Percentiles rank a stretch among this genome's conserved stretches.
Evolutionary conservation across 2,888 invertebrate genomes (phyloP).

Genomic region (Ormyrus nitidulus): DNA sequence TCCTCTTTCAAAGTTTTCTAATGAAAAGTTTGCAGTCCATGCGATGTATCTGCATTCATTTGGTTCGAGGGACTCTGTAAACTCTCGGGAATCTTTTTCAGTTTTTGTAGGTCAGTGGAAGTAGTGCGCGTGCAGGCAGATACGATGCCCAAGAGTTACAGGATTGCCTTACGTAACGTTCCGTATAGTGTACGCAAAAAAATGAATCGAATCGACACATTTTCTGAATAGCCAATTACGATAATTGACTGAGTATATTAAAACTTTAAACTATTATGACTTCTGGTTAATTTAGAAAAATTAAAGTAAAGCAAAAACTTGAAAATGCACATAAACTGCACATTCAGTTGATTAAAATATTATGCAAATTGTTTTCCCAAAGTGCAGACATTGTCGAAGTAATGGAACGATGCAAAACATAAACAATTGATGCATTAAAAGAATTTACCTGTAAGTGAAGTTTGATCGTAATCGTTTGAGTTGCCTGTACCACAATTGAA

Average conservation of each 20-base stretch:
- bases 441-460: too few relatives aligned
- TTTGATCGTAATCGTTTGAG: too few relatives aligned
- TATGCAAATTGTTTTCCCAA: background rate
- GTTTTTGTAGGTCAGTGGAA: constrained; percentile 28
- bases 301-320: background rate
- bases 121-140: background rate
- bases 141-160: background rate
- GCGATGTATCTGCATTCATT: constrained; percentile 39
- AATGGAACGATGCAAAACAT: too few relatives aligned
- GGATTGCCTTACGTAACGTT: background rate
- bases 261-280: background rate
- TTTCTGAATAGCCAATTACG: constrained; percentile 9
- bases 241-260: constrained; percentile 6
- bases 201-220: background rate
- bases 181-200: constrained; percentile 2
- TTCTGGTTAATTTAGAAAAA: background rate
- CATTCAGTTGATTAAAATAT: background rate
- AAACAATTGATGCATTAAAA: too few relatives aligned
- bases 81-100: constrained; percentile 27
- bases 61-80: constrained; percentile 11
- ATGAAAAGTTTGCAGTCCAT: constrained; percentile 47
- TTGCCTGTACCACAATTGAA: too few relatives aligned
- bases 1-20: constrained; percentile 44
- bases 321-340: background rate
- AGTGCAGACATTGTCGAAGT: too few relatives aligned